These are phyloP conservation scores for Salmo trutta DNA, from an alignment of 2,797 vertebrate genomes.

Conservation along the genomic window DNA sequence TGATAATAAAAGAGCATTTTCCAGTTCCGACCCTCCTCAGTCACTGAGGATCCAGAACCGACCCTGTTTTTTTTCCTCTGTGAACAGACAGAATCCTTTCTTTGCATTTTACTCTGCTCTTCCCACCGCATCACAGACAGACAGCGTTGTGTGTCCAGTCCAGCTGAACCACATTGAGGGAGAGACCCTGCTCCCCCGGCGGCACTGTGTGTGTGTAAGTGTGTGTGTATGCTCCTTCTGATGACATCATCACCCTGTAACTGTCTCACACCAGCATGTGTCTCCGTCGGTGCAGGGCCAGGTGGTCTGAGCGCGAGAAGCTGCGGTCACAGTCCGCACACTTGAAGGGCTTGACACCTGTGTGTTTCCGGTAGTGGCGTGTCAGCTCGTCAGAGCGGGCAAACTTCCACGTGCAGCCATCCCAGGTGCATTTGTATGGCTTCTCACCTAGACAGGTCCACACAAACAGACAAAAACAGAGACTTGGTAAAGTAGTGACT, in stretches of 20 bases:
- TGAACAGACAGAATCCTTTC: slow-evolving; percentile 40
- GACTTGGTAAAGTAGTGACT: background rate
- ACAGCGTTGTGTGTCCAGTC: slow-evolving; percentile 78
- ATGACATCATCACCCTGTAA: background rate
- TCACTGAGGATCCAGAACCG: slow-evolving; percentile 60
- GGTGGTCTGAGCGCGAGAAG: slow-evolving; percentile 98
- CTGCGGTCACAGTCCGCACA: slow-evolving; percentile 99
- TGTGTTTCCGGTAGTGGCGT: slow-evolving; percentile 98
- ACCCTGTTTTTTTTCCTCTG: slow-evolving; percentile 63
- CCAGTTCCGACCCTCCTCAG: slow-evolving; percentile 50
- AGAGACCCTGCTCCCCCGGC: slow-evolving; percentile 89
- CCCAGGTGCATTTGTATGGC: slow-evolving; percentile 99
- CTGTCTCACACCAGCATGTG: slow-evolving; percentile 95
- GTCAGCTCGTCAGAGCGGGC: slow-evolving; percentile 99
- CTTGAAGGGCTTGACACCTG: slow-evolving; percentile 99
- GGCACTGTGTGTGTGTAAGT: slow-evolving; percentile 24
- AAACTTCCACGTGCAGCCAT: slow-evolving; percentile 99
- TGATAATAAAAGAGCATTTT: slow-evolving; percentile 60
- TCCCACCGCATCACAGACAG: slow-evolving; percentile 57
- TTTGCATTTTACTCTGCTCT: slow-evolving; percentile 67
- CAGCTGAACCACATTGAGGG: slow-evolving; percentile 88
- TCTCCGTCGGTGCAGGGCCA: slow-evolving; percentile 96
- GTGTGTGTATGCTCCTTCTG: slow-evolving; percentile 34
- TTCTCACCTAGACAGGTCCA: slow-evolving; percentile 87
- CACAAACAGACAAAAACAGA: slow-evolving; percentile 20